Conservation (phyloP, 2,888 invertebrate genomes). For the Ferrisia virgata region DNA sequence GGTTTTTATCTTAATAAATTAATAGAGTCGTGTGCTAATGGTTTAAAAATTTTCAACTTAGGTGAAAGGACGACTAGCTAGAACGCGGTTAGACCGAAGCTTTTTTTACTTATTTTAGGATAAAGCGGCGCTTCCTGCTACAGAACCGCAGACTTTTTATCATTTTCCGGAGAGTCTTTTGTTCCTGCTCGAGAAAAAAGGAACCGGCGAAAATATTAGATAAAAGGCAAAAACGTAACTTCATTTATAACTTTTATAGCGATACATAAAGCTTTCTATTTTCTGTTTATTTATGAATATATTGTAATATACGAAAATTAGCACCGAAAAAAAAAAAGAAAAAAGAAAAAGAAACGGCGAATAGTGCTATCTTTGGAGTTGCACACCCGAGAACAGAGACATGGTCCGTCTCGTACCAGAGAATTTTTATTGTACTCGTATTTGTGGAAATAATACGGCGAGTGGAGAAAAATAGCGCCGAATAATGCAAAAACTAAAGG, state of each 20-base stretch:
- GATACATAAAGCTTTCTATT: conserved; percentile 14
- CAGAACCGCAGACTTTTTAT: conserved; percentile 43
- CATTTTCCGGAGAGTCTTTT: conserved; percentile 40
- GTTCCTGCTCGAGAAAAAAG: conserved; percentile 38
- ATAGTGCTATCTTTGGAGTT: not conserved
- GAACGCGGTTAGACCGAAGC: conserved; percentile 22
- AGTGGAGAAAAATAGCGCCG: too few species aligned
- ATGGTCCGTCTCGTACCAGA: not conserved
- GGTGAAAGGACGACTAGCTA: conserved; percentile 9
- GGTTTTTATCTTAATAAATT: conserved; percentile 44
- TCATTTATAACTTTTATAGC: conserved; percentile 39
- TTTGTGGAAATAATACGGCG: too few species aligned
- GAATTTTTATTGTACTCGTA: not conserved
- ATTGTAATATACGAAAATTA: not conserved
- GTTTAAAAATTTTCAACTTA: conserved; percentile 33
- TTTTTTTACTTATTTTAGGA: conserved; percentile 36
- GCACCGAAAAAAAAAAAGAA: not conserved
- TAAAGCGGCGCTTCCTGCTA: conserved; percentile 39
- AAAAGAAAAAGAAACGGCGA: not conserved
- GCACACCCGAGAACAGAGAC: not conserved
- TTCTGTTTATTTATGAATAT: conserved; percentile 27
- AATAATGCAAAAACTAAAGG: too few species aligned
- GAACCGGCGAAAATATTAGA: conserved; percentile 39
- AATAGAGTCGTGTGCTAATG: conserved; percentile 38
- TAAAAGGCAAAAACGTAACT: conserved; percentile 36